Evolutionary conservation across 2,888 invertebrate species (phyloP), one percentile per base, ranked within the genome.

Genomic region (Synergus umbraculus): DNA sequence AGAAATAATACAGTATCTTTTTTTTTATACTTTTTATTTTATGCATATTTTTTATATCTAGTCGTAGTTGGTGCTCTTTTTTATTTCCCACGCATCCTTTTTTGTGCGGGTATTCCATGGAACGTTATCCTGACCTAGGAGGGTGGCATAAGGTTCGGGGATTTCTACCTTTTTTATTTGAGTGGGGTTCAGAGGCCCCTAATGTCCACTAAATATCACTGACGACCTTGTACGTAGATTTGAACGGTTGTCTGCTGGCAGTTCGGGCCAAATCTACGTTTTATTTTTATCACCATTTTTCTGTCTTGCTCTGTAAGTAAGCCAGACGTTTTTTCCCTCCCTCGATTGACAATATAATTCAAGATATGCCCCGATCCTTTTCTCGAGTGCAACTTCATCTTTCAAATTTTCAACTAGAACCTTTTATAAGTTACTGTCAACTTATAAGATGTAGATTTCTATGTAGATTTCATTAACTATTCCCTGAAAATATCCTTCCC

Each of bases 161-260:
- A 58, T 66, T 78, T 67, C 67, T n/a, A 73, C 54, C 67, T 49
- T 78, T 67, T 77, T 77, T 77, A 77, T 77, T 66, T 7, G 65
- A 54, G 41, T 78, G 43, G 43, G 58, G 66, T 67, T 58, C 43
- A 67, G 66, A 58, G 58, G 78, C 41, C 78, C 58, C 41, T 66
- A 78, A 78, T 54, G 67, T 78, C 78, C 66, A 66, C 66, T 78
- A 78, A 78, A 78, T 66, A 66, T 78, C 78, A 54, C 66, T 67
- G 78, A 78, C 65, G 67, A 66, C 43, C 66, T 67, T 67, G 66
- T 66, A 66, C 78, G 67, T 58, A 78, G 66, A 78, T 79, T 65
- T 79, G 78, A 73, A 73, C 73, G 54, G 49, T 73, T 54, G 49
- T 54, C 54, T 73, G 54, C 73, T 73, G n/a, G 37, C 37, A 54